Base-by-base conservation (phyloP, 1,140 invertebrate species). In the Aethina tumida region DNA sequence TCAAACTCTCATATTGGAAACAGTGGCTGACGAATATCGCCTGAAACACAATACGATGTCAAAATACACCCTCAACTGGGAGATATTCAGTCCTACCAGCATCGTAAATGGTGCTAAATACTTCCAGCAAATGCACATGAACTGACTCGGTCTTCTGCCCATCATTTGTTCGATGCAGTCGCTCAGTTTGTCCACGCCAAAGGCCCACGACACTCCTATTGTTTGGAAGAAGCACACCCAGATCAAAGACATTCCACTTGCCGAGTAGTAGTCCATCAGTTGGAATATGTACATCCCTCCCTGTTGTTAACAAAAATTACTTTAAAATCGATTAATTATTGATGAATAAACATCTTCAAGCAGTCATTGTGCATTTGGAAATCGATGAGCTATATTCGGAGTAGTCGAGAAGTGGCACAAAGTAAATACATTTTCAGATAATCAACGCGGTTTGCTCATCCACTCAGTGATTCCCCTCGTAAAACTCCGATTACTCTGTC, bases 201-300 rank as follows among this genome's bases (percentile, higher is more conserved):
- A 81, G 12, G 79, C 68, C 77, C 77, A 81, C 1, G 73, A 73
- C 41, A 81, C 70, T 2, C 69, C 71, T 21, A 79, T 62, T 20
- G 74, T 78, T 62, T 81, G 76, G 47, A 77, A 75, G 55, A 81
- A 74, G 48, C 74, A 76, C 2, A 77, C 74, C 67, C 75, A 77
- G 2, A 81, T 55, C 19, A 81, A 62, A 16, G 78, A 71, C 62
- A 81, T 74, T 15, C 79, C 77, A 42, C 74, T 73, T 8, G 75
- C 78, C 6, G 77, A 77, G 50, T 82, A 82, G 50, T 74, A 78
- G 52, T 82, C 79, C 68, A 81, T 78, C 37, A 82, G 48, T 63
- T 81, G 77, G 55, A 82, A 81, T 41, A 80, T 69, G 49, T 77
- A 82, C 56, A 78, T 75, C 39, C 79, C 78, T 13, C 78, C 77